Evolutionary conservation across 35 echinoderm and acorn worm species (phyloP).

Genomic region (Nesometra sesokonis): DNA sequence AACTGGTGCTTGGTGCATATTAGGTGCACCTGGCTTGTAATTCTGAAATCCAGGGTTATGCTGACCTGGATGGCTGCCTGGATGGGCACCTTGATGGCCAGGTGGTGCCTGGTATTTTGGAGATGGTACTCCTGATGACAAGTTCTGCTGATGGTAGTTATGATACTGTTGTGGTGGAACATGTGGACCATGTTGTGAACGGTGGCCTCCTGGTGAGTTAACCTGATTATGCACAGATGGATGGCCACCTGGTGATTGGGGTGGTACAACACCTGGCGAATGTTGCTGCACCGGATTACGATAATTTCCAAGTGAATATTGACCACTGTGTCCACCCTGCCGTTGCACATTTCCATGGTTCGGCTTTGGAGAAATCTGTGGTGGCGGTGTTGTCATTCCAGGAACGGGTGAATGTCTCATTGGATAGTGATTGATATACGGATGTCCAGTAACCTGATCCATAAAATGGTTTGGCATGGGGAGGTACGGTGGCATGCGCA

Average conservation of each 20-base stretch:
- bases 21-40: not conserved
- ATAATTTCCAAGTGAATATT: not conserved
- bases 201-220: too few relatives aligned
- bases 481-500: not conserved
- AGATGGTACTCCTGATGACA: not conserved
- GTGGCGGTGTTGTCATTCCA: not conserved
- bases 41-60: not conserved
- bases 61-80: not conserved
- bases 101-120: not conserved
- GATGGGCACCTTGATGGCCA: not conserved
- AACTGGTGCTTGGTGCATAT: too few relatives aligned
- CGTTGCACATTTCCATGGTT: not conserved
- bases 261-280: not conserved
- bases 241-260: not conserved
- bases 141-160: not conserved
- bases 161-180: not conserved
- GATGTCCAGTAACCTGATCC: not conserved
- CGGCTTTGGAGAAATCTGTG: constrained; percentile 15
- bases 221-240: not conserved
- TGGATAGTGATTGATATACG: not conserved
- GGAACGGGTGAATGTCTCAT: not conserved
- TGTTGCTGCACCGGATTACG: not conserved
- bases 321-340: not conserved
- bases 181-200: not conserved
- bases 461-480: not conserved